Evolutionary conservation across 2,113 vertebrate species (phyloP).

Genomic region (Apistogramma diplotaenia): DNA sequence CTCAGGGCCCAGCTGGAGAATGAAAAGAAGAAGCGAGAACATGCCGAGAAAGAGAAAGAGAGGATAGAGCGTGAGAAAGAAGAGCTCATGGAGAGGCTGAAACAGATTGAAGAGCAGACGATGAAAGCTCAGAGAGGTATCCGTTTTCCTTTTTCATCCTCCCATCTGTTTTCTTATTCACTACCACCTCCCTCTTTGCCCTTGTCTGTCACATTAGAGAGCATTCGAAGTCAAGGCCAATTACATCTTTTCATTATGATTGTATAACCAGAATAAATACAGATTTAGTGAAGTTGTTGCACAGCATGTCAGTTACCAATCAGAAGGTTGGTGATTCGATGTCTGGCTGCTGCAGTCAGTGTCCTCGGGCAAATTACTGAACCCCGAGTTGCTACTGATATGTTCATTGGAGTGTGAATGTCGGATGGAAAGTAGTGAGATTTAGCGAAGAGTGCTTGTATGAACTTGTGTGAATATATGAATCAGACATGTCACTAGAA

Average conservation of each 20-base stretch:
- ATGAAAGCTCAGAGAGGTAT: conserved; percentile 94
- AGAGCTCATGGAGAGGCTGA: conserved; percentile 90
- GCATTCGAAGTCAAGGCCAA: neutral
- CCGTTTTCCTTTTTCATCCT: neutral
- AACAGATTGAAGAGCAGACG: conserved; percentile 95
- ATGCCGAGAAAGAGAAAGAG: conserved; percentile 96
- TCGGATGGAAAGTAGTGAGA: too few relatives aligned
- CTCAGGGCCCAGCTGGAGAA: conserved; percentile 94
- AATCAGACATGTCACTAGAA: too few relatives aligned
- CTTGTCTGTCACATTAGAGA: neutral
- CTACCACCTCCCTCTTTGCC: neutral
- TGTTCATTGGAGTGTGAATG: too few relatives aligned
- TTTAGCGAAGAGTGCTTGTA: too few relatives aligned
- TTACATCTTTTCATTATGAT: neutral
- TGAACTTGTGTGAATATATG: too few relatives aligned
- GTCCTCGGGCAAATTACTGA: too few relatives aligned
- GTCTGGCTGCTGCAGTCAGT: too few relatives aligned
- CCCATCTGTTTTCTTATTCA: neutral
- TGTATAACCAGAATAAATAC: neutral
- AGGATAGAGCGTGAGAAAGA: conserved; percentile 96
- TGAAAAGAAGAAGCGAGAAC: conserved; percentile 96
- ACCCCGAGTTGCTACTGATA: too few relatives aligned
- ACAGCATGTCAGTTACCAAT: too few relatives aligned
- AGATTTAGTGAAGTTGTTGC: neutral
- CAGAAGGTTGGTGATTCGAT: too few relatives aligned